Evolutionary conservation across 2,797 vertebrate species (phyloP), one percentile per base, ranked within the genome.

Genomic region (Crenuchus spilurus): DNA sequence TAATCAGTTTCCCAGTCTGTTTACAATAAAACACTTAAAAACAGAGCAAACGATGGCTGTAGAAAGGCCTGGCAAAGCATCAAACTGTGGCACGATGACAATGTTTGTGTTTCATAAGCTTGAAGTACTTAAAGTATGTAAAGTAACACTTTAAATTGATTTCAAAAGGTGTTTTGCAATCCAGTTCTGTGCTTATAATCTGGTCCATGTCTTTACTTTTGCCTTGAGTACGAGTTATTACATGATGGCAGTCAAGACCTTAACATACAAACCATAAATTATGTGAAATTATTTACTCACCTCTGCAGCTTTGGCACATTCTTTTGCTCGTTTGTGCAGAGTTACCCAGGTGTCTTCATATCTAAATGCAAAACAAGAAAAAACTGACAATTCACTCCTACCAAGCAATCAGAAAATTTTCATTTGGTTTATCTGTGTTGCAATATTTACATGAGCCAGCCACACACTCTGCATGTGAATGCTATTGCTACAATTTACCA

Each of bases 331-430:
- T 91, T 91, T 97, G 78, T 98, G 97, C 82, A 99, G 95, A 30
- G 92, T 83, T 85, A 95, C 95, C 97, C 97, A 99, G 3, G 89
- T 93, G 70, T 97, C 94, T 85, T 99, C 97, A 87, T 96, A 98
- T 68, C 97, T 99, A 44, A 4, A 41, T 6, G 4, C 3, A 61
- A n/a, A 20, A 18, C 14, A 64, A n/a, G 3, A 39, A 24, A 57
- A 30, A 10, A 20, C 46, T 20, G 30, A 60, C 33, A 30, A 22
- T 41, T 8, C n/a, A n/a, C n/a, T n/a, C n/a, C n/a, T n/a, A n/a
- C n/a, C n/a, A n/a, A n/a, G n/a, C n/a, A n/a, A n/a, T n/a, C n/a
- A n/a, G n/a, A n/a, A n/a, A n/a, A n/a, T n/a, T n/a, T n/a, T n/a
- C n/a, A n/a, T n/a, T 22, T 24, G 5, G 58, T 22, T 37, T 10